Percentiles rank a stretch among this genome's conserved stretches.
phyloP scores from a whole-genome alignment of 1,140 invertebrate genomes.

The Lucilia sericata region DNA sequence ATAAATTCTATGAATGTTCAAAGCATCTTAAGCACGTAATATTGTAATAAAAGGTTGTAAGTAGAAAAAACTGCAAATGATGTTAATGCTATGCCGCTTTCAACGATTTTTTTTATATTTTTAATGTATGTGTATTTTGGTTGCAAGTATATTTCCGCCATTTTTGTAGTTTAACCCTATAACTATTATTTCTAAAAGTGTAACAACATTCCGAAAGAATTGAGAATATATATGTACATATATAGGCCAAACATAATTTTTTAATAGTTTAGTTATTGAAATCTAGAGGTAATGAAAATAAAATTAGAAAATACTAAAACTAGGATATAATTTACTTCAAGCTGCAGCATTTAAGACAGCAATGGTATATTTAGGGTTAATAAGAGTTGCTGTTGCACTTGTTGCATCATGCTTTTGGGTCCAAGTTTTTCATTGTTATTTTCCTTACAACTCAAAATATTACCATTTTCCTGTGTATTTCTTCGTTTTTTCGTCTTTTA shows the following conservation, averaged over 20 bases:
- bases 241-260: too few relatives aligned
- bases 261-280: too few relatives aligned
- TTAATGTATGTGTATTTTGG: neutral
- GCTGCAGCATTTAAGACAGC: neutral
- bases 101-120: neutral
- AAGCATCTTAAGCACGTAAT: conserved; percentile 36
- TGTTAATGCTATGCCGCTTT: conserved; percentile 31
- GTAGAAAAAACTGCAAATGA: conserved; percentile 3
- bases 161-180: neutral
- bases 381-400: conserved; percentile 31
- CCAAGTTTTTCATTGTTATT: neutral
- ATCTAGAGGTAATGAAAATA: too few relatives aligned
- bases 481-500: neutral
- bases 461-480: neutral
- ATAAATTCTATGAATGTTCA: conserved; percentile 13
- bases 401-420: conserved; percentile 13
- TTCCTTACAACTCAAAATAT: neutral
- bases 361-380: neutral
- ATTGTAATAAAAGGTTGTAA: conserved; percentile 39
- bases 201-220: too few relatives aligned
- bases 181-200: neutral
- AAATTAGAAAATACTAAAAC: too few relatives aligned
- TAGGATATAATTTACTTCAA: neutral
- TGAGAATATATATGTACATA: too few relatives aligned
- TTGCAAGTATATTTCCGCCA: conserved; percentile 1